phyloP scores from a whole-genome alignment of 1,140 invertebrate genomes.

The Ganaspis sp. region DNA sequence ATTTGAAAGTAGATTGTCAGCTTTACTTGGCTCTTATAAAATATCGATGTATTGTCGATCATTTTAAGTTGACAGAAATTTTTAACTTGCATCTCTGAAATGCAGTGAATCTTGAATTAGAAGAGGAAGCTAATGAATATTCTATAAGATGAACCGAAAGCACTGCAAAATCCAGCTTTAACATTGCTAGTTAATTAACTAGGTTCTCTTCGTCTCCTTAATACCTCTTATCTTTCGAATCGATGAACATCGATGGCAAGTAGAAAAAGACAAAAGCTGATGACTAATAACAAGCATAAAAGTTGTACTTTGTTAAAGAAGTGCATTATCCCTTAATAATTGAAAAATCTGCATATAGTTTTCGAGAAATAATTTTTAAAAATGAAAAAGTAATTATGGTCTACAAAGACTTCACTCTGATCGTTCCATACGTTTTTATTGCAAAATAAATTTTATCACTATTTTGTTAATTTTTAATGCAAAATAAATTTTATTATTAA shows the following conservation, averaged over 20 bases:
- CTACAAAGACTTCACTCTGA: too few relatives aligned
- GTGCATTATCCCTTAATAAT: not conserved
- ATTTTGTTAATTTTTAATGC: too few relatives aligned
- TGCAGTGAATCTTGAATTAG: slow-evolving; percentile 4
- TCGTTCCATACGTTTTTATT: too few relatives aligned
- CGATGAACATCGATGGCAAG: not conserved
- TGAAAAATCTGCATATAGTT: too few relatives aligned
- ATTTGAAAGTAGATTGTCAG: not conserved
- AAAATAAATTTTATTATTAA: too few relatives aligned
- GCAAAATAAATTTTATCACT: too few relatives aligned
- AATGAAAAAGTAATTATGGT: too few relatives aligned
- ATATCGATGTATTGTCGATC: not conserved
- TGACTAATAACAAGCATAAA: too few relatives aligned
- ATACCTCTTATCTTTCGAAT: not conserved
- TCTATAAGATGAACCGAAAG: not conserved
- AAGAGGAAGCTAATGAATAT: slow-evolving; percentile 4
- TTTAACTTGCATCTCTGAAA: not conserved
- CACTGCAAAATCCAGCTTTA: slow-evolving; percentile 2
- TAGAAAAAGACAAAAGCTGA: not conserved
- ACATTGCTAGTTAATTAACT: not conserved
- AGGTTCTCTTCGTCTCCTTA: not conserved
- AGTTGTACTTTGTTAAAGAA: not conserved
- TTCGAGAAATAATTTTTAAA: too few relatives aligned
- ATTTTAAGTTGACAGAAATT: not conserved
- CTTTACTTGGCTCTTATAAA: not conserved